These are phyloP conservation scores for Carassius carassius DNA, from an alignment of 2,113 vertebrate species.

Conservation along the genomic window DNA sequence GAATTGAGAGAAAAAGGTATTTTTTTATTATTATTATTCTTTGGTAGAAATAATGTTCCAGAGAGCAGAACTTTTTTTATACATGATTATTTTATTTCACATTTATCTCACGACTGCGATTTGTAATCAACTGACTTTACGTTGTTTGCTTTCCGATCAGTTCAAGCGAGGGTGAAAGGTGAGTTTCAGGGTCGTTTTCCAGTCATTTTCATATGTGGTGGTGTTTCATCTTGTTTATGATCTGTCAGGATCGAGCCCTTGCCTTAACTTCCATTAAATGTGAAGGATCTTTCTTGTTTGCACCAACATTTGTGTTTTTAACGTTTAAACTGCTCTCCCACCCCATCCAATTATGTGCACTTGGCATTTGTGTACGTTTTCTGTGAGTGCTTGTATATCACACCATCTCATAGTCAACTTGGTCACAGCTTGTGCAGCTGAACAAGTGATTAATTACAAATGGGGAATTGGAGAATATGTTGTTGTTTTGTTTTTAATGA, in stretches of 20 bases:
- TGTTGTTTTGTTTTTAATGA: background rate
- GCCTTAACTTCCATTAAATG: slow-evolving; percentile 21
- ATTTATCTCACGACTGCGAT: background rate
- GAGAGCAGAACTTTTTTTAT: background rate
- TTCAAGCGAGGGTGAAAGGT: slow-evolving; percentile 94
- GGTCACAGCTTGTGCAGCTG: background rate
- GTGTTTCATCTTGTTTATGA: slow-evolving; percentile 28
- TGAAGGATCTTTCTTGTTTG: background rate
- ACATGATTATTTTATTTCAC: slow-evolving; percentile 23
- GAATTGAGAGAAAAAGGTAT: background rate
- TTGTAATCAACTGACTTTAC: slow-evolving; percentile 49
- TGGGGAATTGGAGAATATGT: background rate
- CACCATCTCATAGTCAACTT: slow-evolving; percentile 20
- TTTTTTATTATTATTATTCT: background rate
- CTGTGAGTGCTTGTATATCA: background rate
- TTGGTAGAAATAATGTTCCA: background rate
- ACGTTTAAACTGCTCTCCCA: background rate
- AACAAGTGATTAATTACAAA: background rate
- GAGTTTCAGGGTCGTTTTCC: slow-evolving; percentile 71
- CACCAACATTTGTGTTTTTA: slow-evolving; percentile 6
- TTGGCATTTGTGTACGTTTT: background rate
- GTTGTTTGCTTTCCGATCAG: slow-evolving; percentile 77
- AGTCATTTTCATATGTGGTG: background rate
- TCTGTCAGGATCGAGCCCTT: slow-evolving; percentile 6
- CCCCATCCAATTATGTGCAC: background rate